Base-by-base conservation (phyloP, 2,888 invertebrate genomes). In the Chrysodeixis includens region DNA sequence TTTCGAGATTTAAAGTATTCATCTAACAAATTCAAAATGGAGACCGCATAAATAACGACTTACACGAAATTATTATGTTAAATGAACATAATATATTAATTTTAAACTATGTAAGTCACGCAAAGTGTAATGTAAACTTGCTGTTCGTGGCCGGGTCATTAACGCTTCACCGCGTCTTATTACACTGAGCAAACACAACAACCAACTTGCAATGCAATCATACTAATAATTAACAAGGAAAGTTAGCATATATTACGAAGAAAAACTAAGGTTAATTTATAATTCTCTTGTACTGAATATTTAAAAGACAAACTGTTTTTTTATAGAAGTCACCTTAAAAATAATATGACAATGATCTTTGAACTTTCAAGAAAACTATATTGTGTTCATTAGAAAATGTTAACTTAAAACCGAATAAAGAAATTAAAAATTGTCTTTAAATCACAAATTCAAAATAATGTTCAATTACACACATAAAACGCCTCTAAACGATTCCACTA, bases 111-210 rank as follows among this genome's bases (percentile, higher is more conserved):
- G 56, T 59, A 64, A 74, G 61, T 52, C 20, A 64, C 66, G 46
- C 54, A 32, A n/a, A 56, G 63, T 62, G 53, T 20, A 52, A n/a
- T 26, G 46, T 57, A 61, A 76, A 70, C 60, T 56, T 49, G 61
- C 51, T 56, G 55, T 64, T 86, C 86, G 88, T 83, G 87, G 69
- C 68, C 70, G 55, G 79, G 76, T 79, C 83, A 87, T 87, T 86
- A 85, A 74, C 84, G 83, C 81, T 68, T 83, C 83, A 81, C 76
- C 77, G 83, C 76, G 79, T 74, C 81, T 86, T 83, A 86, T 87
- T 87, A 83, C 81, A 72, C 70, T 81, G 76, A 83, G 83, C 82
- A 76, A 73, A 74, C 62, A 61, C 51, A 46, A 40, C 4, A 56
- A 69, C 32, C 73, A 62, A 74, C 74, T 66, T 63, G 65, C 58